These are phyloP conservation scores for Capitulum mitella DNA, from an alignment of 2,888 invertebrate genomes.

Conservation along the genomic window DNA sequence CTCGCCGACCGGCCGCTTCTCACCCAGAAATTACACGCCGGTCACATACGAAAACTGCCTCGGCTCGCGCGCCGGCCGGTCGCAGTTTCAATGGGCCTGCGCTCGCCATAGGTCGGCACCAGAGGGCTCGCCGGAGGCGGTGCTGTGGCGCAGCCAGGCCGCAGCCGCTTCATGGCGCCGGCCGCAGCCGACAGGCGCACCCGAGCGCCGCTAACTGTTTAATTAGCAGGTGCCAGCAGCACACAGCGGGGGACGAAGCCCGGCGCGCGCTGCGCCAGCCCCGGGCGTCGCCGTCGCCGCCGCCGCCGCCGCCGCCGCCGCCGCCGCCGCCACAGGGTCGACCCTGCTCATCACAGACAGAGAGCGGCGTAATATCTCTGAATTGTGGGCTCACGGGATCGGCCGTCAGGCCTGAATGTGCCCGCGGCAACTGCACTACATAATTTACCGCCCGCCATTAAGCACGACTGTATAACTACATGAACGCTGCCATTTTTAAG, in stretches of 20 bases:
- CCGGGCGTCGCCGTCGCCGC: not conserved
- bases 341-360: not conserved
- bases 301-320: too few relatives aligned
- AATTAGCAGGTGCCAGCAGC: conserved; percentile 18
- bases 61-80: too few relatives aligned
- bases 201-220: not conserved
- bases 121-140: too few relatives aligned
- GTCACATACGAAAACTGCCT: too few relatives aligned
- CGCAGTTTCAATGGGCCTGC: too few relatives aligned
- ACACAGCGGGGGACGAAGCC: not conserved
- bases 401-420: not conserved
- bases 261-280: not conserved
- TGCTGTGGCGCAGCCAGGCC: too few relatives aligned
- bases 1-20: too few relatives aligned
- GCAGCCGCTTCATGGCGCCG: not conserved
- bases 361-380: not conserved
- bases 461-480: conserved; percentile 6
- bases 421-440: not conserved
- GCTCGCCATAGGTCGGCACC: too few relatives aligned
- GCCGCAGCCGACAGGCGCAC: not conserved
- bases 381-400: not conserved
- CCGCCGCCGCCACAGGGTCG: not conserved
- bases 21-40: too few relatives aligned
- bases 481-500: conserved; percentile 22
- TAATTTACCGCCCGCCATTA: conserved; percentile 10